Evolutionary conservation across 2,888 invertebrate species (phyloP).

Genomic region (Eudasyphora cyanicolor): DNA sequence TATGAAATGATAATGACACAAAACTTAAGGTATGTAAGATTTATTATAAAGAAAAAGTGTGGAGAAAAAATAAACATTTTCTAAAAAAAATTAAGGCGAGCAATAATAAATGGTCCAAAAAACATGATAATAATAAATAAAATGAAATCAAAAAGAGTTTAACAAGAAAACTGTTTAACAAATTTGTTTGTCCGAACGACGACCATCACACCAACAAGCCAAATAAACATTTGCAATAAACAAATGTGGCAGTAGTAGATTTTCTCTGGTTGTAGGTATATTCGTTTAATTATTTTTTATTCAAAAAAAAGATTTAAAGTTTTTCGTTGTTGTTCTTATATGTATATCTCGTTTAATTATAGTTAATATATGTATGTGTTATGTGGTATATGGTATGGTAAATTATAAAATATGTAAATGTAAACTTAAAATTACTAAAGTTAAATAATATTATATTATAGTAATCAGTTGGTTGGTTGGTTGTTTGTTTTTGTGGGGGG

Average conservation of each 20-base stretch:
- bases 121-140: not conserved
- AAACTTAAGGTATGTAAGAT: constrained; percentile 30
- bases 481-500: not conserved
- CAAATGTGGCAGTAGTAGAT: constrained; percentile 14
- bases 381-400: no score
- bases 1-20: constrained; percentile 1
- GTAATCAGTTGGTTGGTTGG: constrained; percentile 11
- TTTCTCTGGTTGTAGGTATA: not conserved
- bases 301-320: not conserved
- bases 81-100: not conserved
- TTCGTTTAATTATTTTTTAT: constrained; percentile 6
- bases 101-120: not conserved
- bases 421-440: constrained; percentile 48
- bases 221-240: constrained; percentile 18
- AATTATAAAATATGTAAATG: constrained; percentile 49
- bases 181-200: not conserved
- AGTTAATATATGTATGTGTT: no score
- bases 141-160: constrained; percentile 3
- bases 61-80: constrained; percentile 1
- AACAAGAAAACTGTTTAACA: constrained; percentile 27
- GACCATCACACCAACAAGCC: constrained; percentile 7
- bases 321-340: constrained; percentile 13
- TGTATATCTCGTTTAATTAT: constrained; percentile 24
- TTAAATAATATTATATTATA: constrained; percentile 32
- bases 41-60: constrained; percentile 12